phyloP scores from a whole-genome alignment of 2,797 vertebrate genomes.

The Steatocranus sp. region DNA sequence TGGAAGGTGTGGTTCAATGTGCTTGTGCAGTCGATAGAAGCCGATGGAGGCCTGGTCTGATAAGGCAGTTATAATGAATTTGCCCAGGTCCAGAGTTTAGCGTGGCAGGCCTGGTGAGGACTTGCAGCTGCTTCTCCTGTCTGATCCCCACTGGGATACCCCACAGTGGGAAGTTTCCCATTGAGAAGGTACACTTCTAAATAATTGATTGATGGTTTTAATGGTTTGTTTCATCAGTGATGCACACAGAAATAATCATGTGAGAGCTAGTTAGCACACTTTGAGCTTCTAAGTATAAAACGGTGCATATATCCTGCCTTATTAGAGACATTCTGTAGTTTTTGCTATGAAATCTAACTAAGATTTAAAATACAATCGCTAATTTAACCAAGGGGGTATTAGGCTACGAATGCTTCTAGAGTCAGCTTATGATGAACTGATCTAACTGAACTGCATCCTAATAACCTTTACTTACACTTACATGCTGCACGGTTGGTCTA shows the following conservation, averaged over 20 bases:
- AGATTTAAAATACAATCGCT: background rate
- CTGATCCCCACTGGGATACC: conserved; percentile 70
- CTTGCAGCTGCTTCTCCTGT: conserved; percentile 71
- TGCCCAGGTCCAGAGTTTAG: background rate
- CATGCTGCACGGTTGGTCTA: background rate
- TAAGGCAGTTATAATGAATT: conserved; percentile 45
- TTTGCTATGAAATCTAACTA: background rate
- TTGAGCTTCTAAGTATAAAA: background rate
- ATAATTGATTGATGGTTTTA: conserved; percentile 69
- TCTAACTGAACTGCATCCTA: conserved; percentile 15
- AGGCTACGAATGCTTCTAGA: background rate
- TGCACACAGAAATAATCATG: conserved; percentile 9
- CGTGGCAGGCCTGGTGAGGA: conserved; percentile 41
- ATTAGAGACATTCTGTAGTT: background rate
- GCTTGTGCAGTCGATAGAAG: background rate
- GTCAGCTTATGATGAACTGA: background rate
- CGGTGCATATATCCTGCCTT: fast-evolving
- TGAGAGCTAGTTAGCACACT: background rate
- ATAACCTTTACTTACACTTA: background rate
- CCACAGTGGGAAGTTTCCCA: conserved; percentile 70
- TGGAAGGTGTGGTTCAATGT: background rate
- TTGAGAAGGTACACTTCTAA: conserved; percentile 66
- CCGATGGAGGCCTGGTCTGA: conserved; percentile 24
- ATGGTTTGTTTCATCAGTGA: conserved; percentile 50
- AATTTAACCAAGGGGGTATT: background rate